These are phyloP conservation scores for Ceratosolen solmsi DNA, from an alignment of 1,140 invertebrate species.

Conservation along the genomic window DNA sequence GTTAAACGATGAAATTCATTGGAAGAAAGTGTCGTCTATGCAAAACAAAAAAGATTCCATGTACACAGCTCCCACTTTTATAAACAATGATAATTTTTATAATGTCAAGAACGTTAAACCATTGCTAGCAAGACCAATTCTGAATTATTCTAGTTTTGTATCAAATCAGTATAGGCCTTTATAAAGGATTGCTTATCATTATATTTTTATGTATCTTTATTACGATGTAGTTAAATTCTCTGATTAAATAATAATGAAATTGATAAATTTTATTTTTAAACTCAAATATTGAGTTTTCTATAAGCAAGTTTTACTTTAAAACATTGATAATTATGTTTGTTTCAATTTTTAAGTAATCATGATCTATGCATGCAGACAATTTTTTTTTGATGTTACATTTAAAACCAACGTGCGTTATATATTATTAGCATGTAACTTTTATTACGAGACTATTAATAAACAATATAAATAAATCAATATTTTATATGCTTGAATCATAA, in stretches of 20 bases:
- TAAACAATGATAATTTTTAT: conserved; percentile 17
- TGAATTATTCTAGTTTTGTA: conserved; percentile 18
- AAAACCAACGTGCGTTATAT: neutral
- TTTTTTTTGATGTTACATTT: conserved; percentile 41
- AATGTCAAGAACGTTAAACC: conserved; percentile 11
- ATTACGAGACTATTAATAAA: conserved; percentile 10
- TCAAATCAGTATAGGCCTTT: neutral
- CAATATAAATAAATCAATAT: conserved; percentile 4
- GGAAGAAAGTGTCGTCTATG: conserved; percentile 18
- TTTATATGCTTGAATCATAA: conserved; percentile 11
- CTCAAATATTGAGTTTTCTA: conserved; percentile 14
- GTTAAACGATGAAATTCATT: conserved; percentile 19
- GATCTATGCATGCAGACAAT: neutral
- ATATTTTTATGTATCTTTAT: conserved; percentile 21
- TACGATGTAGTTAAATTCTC: neutral
- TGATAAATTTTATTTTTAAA: conserved; percentile 22
- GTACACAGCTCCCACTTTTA: neutral
- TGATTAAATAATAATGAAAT: conserved; percentile 29
- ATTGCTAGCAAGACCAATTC: conserved; percentile 16
- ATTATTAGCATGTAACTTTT: conserved; percentile 33
- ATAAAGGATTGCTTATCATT: neutral
- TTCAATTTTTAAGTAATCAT: conserved; percentile 47
- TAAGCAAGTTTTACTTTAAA: conserved; percentile 12
- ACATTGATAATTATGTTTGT: conserved; percentile 38
- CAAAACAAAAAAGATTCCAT: conserved; percentile 4